phyloP scores from a whole-genome alignment of 2,888 invertebrate species.

The Piscicola geometra region DNA sequence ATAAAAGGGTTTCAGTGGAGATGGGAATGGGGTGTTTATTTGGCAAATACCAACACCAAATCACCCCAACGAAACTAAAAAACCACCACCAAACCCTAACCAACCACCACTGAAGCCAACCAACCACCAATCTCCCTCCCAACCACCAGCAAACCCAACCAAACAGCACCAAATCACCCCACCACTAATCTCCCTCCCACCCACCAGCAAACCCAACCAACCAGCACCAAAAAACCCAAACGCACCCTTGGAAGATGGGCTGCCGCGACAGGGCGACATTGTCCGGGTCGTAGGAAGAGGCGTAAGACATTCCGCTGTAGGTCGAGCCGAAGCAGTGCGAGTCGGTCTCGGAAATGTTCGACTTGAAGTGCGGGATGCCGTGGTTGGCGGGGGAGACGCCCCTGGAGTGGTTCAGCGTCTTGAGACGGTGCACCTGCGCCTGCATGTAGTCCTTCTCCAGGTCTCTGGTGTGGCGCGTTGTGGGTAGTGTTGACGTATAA shows the following conservation, averaged over 20 bases:
- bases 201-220: no score
- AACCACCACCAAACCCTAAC: not conserved
- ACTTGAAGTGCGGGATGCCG: slow-evolving; percentile 34
- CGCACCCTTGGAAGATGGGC: slow-evolving; percentile 62
- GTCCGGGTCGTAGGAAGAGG: slow-evolving; percentile 61
- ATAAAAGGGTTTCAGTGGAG: not conserved
- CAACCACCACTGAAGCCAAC: not conserved
- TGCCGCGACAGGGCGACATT: slow-evolving; percentile 61
- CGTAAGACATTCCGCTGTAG: slow-evolving; percentile 53
- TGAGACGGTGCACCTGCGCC: slow-evolving; percentile 11
- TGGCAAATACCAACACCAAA: not conserved
- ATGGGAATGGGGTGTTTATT: not conserved
- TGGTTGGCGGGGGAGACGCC: slow-evolving; percentile 11
- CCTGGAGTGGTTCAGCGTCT: not conserved
- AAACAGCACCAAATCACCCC: no score
- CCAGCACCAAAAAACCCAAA: no score
- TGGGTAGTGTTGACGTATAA: no score
- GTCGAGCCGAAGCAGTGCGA: slow-evolving; percentile 45
- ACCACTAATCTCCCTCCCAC: no score
- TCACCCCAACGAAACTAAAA: not conserved
- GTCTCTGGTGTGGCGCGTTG: no score
- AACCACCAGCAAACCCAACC: no score
- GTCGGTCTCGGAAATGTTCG: slow-evolving; percentile 40
- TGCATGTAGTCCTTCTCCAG: slow-evolving; percentile 3
- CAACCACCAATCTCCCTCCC: no score